Evolutionary conservation across 2,797 vertebrate species (phyloP), one percentile per base, ranked within the genome.

Genomic region (Neoniphon sammara): DNA sequence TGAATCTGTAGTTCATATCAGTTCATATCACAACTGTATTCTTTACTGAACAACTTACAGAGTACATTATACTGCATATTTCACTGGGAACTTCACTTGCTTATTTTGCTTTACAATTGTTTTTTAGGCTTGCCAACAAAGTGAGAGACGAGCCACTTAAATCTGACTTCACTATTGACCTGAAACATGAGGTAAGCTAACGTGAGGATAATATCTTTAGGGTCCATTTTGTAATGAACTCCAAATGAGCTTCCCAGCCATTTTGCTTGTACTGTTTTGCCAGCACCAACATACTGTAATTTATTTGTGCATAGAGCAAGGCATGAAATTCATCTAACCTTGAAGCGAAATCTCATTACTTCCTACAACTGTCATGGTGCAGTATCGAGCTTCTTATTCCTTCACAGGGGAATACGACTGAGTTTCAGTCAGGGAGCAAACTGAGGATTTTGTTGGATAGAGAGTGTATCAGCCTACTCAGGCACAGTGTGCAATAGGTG

Each of bases 81-180:
- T 66, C 4, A 47, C 25, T 12, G 12, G 27, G 42, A 20, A 46
- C n/a, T 1, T 2, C 31, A 8, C 7, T 34, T 34, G 31, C 31
- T 34, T 8, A 6, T 34, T 34, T 8, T 34, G 15, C 12, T 31
- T 14, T 7, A 42, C 52, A 67, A 49, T 68, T 34, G 15, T 46
- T 23, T 36, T 77, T 73, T 80, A 99, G 98, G 88, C 96, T 99
- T 75, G 91, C 96, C 66, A 93, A 93, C 77, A 96, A 94, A 87
- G 88, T 98, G 86, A 95, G 87, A 90, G 94, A 94, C 0, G 96
- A 98, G 76, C 95, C 97, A 30, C 94, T 96, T 25, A 98, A 96
- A 78, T 98, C 97, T 17, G 97, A 99, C 91, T 99, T 99, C 76
- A 98, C 97, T 15, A 99, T 99, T 88, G 98, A 98, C 92, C 94